Evolutionary conservation across 2,113 vertebrate species (phyloP).

Genomic region (Sitta europaea): DNA sequence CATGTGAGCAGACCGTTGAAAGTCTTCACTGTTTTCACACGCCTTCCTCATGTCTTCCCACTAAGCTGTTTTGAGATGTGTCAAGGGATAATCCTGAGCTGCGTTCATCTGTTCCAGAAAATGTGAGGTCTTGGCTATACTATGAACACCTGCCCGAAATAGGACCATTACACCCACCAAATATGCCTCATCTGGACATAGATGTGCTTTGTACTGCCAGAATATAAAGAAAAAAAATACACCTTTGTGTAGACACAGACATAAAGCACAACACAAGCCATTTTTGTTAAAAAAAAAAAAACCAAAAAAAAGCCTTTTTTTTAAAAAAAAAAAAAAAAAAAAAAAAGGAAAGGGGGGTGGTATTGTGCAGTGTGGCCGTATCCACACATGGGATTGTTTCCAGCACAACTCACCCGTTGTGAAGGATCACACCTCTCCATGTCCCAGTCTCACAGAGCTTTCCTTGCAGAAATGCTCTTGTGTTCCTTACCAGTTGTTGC

Average conservation of each 20-base stretch:
- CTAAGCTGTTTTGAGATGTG: neutral
- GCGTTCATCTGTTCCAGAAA: neutral
- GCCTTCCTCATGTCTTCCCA: neutral
- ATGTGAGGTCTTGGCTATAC: neutral
- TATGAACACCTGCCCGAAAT: neutral
- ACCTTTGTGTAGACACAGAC: neutral
- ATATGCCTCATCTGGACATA: neutral
- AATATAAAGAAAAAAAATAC: neutral
- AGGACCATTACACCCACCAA: neutral
- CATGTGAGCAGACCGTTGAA: neutral
- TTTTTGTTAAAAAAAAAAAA: neutral
- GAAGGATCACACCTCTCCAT: conserved; percentile 4
- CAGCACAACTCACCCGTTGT: neutral
- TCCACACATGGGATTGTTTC: neutral
- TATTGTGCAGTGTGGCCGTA: rapidly evolving
- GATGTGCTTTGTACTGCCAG: neutral
- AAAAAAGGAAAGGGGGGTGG: no score
- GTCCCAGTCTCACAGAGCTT: neutral
- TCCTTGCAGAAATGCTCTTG: neutral
- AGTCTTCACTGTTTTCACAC: neutral
- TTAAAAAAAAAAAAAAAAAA: neutral
- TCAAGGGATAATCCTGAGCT: neutral
- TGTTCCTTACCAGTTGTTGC: neutral
- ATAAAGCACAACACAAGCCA: neutral
- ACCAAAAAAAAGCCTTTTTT: no score